Base-by-base conservation (phyloP, 2,888 invertebrate species). In the Drosophila leonis region DNA sequence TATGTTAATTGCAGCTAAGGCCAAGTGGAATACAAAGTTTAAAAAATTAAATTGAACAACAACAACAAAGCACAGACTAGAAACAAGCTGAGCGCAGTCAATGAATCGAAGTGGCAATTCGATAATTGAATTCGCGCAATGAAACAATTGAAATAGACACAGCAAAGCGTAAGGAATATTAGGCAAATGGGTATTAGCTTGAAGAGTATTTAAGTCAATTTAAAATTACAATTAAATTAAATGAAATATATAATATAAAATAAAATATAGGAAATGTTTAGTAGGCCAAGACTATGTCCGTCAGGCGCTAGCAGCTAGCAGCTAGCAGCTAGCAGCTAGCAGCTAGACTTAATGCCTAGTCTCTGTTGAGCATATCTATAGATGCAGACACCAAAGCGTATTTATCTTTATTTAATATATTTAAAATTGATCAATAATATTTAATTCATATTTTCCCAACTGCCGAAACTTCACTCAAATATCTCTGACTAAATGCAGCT, bases 91-190 rank as follows among this genome's bases (percentile, higher is more conserved):
- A 80, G 70, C 62, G 66, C 65, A 41, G 51, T 67, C 68, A 66
- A 80, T 78, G 78, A 82, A 82, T 83, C 70, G 51, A 74, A 83
- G 75, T 72, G 65, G 37, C 67, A 51, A 64, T 48, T 63, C 59
- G 27, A 64, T 66, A 70, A 67, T 66, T 39, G 56, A 61, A 72
- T 78, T 57, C 44, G 41, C 13, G 3, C 4, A 56, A 31, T 42
- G 29, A 15, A 52, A 35, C 35, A 37, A 49, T 52, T 18, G 2
- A 33, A 44, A 59, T 20, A 24, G 33, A 6, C 7, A n/a, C 4
- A 37, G 24, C 52, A 24, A 52, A 37, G 24, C 24, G 15, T 0
- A 13, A 4, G 10, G 20, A 41, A 39, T 54, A 8, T 27, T 1
- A 24, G 1, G 1, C 6, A 9, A n/a, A n/a, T 18, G 7, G 3